Evolutionary conservation across 2,113 vertebrate genomes (phyloP), one percentile per base, ranked within the genome.

Genomic region (Halcyon senegalensis): DNA sequence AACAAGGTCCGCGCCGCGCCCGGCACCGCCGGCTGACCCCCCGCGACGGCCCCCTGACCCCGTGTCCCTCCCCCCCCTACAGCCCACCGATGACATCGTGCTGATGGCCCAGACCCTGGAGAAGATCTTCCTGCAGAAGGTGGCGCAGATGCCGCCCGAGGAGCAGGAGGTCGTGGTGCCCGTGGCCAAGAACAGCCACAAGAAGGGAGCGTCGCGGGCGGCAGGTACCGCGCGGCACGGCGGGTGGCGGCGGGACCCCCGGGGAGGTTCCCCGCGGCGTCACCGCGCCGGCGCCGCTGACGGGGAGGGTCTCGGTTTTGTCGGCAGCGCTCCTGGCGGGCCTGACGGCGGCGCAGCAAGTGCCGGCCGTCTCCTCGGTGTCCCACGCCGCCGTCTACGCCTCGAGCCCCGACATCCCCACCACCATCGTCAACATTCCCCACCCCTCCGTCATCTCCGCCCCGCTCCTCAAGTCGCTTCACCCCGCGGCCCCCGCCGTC

Each of bases 61-160:
- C 10, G 0, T 9, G 3, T 21, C 7, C 23, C 21, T 8, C 30
- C 1, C 63, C 8, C 64, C 31, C 24, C 35, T 24, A 3, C 87
- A 99, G 99, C 98, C 99, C 11, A 99, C 99, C 3, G 99, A 99
- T 73, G 99, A 99, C 86, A 99, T 99, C 1, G 99, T 99, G 20
- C 93, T 99, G 64, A 99, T 99, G 99, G 99, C 99, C 7, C 99
- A 99, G 95, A 99, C 99, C 20, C 95, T 99, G 95, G 99, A 99
- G 97, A 99, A 99, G 97, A 99, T 99, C 2, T 99, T 99, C 75
- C 84, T 99, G 75, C 99, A 99, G 98, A 99, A 99, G 92, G 99
- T 99, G 69, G 99, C 99, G 5, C 99, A 99, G 74, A 99, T 99
- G 99, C 99, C 99, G 1, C 98, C 99, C 13, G 99, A 99, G 7